phyloP scores from a whole-genome alignment of 37 sponge, comb jelly and placozoan species.

The Eunapius fragilis region DNA sequence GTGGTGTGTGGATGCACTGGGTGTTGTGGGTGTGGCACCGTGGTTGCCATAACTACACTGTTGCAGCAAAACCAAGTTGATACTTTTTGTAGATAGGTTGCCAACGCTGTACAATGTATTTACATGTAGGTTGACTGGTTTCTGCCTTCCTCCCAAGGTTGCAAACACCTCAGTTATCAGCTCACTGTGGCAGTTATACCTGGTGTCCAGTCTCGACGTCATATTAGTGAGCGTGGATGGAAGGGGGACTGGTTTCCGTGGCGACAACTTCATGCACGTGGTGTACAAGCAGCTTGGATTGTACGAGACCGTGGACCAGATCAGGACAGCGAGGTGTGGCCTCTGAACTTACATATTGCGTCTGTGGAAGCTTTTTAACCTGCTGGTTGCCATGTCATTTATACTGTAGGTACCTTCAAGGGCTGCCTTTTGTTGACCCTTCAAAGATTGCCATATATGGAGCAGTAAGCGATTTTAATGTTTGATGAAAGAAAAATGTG shows the following conservation, averaged over 20 bases:
- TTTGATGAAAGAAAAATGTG: background rate
- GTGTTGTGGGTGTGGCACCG: no score
- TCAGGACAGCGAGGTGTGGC: constrained; percentile 69
- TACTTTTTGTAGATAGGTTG: no score
- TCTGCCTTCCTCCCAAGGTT: constrained; percentile 19
- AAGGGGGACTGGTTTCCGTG: constrained; percentile 81
- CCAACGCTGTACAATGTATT: no score
- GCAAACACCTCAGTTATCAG: background rate
- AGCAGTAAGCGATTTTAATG: constrained; percentile 52
- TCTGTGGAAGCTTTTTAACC: background rate
- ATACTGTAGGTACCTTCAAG: constrained; percentile 55
- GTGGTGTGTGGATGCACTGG: constrained; percentile 13
- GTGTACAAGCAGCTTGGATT: constrained; percentile 71
- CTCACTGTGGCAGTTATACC: constrained; percentile 36
- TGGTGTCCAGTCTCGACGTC: constrained; percentile 36
- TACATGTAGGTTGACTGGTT: background rate
- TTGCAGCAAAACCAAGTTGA: no score
- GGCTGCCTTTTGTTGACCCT: constrained; percentile 38
- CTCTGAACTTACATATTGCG: no score
- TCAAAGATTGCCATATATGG: constrained; percentile 76
- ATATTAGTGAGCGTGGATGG: constrained; percentile 85
- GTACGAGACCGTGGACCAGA: constrained; percentile 70
- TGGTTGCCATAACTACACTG: no score
- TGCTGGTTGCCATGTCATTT: no score
- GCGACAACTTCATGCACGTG: constrained; percentile 75